Conservation (phyloP, 2,888 invertebrate species). For the Yponomeuta sedellus region DNA sequence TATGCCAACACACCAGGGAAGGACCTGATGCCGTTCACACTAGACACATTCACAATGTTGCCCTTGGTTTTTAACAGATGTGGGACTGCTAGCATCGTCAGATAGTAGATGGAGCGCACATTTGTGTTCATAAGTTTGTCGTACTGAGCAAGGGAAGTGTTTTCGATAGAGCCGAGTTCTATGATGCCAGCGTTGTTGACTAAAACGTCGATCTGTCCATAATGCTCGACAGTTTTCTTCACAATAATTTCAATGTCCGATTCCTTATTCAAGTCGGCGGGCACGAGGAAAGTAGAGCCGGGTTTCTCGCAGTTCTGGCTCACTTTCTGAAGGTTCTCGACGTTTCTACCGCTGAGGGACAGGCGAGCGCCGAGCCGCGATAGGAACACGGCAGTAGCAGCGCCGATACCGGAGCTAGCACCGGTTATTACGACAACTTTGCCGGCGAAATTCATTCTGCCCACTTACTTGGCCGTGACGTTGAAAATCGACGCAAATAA, state of each 20-base stretch:
- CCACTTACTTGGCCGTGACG: neutral
- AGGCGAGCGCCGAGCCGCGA: slow-evolving; percentile 85
- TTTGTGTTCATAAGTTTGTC: slow-evolving; percentile 94
- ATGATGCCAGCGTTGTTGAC: slow-evolving; percentile 94
- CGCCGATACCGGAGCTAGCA: slow-evolving; percentile 91
- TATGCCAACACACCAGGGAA: slow-evolving; percentile 95
- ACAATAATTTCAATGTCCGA: slow-evolving; percentile 83
- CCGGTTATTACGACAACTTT: slow-evolving; percentile 87
- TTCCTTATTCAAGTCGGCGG: slow-evolving; percentile 85
- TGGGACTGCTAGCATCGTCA: slow-evolving; percentile 92
- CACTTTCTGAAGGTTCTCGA: slow-evolving; percentile 75
- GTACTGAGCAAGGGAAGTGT: slow-evolving; percentile 88
- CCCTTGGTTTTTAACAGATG: slow-evolving; percentile 89
- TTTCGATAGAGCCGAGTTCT: slow-evolving; percentile 89
- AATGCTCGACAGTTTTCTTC: slow-evolving; percentile 83
- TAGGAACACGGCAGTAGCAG: slow-evolving; percentile 86
- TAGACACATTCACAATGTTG: slow-evolving; percentile 96
- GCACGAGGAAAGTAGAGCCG: slow-evolving; percentile 72
- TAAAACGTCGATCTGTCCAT: slow-evolving; percentile 86
- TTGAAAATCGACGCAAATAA: too few relatives aligned
- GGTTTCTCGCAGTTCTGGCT: slow-evolving; percentile 55
- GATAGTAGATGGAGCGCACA: slow-evolving; percentile 86
- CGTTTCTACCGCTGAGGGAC: slow-evolving; percentile 83
- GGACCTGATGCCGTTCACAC: slow-evolving; percentile 92
- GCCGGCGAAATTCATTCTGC: slow-evolving; percentile 77